Conservation (phyloP, 2,888 invertebrate species). For the Athetis lepigone region DNA sequence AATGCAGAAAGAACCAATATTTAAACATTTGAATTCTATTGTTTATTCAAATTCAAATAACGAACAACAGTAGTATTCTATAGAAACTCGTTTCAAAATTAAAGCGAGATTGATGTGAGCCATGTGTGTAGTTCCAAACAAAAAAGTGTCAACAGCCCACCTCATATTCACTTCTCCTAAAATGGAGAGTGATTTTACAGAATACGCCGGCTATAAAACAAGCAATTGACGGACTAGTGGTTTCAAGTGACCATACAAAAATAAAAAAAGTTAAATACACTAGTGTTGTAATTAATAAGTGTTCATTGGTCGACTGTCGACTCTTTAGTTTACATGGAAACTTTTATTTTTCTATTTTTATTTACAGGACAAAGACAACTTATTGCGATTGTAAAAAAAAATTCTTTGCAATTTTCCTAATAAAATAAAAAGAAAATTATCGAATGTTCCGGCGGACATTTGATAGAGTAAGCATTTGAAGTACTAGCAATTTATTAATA, state of each 20-base stretch:
- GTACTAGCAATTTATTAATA: no score
- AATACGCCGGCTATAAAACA: not conserved
- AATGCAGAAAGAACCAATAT: not conserved
- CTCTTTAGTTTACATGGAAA: slow-evolving; percentile 52
- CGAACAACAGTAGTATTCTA: not conserved
- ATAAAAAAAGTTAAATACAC: slow-evolving; percentile 34
- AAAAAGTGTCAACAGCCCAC: not conserved
- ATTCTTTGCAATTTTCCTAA: slow-evolving; percentile 1
- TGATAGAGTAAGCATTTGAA: not conserved
- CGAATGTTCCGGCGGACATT: no score
- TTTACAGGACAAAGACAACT: slow-evolving; percentile 24
- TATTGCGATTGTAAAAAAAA: slow-evolving; percentile 8
- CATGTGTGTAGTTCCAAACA: not conserved
- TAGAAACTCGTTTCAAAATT: not conserved
- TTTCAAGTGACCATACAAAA: slow-evolving; percentile 41
- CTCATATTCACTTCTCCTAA: not conserved
- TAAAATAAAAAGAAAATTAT: no score
- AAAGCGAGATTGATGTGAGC: not conserved
- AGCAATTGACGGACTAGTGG: slow-evolving; percentile 15
- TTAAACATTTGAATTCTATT: not conserved
- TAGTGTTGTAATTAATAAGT: slow-evolving; percentile 51
- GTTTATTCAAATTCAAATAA: slow-evolving; percentile 10
- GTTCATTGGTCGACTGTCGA: slow-evolving; percentile 53
- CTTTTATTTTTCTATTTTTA: slow-evolving; percentile 40
- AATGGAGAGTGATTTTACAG: not conserved